Conservation (phyloP, 2,888 invertebrate genomes). For the Cephus runcator region DNA sequence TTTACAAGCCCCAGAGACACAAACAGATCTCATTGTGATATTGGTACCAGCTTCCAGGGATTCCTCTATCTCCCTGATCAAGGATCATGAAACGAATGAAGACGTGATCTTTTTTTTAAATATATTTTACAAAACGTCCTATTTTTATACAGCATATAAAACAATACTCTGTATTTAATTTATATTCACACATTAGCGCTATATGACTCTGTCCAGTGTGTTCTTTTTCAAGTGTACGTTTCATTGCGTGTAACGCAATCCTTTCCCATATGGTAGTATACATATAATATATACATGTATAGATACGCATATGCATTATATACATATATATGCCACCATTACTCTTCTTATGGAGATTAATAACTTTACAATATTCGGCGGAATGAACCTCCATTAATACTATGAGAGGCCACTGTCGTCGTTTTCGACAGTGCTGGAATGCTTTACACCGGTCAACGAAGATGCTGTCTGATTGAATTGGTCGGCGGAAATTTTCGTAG, state of each 20-base stretch:
- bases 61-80: neutral
- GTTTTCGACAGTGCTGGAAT: constrained; percentile 28
- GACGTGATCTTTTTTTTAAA: constrained; percentile 47
- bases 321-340: constrained; percentile 5
- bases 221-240: neutral
- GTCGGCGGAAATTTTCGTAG: constrained; percentile 40
- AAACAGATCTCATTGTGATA: neutral
- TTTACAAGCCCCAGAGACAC: neutral
- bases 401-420: constrained; percentile 50
- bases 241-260: neutral
- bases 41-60: neutral
- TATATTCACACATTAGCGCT: constrained; percentile 65
- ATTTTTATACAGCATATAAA: constrained; percentile 66
- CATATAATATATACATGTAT: constrained; percentile 33
- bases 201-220: constrained; percentile 53
- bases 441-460: constrained; percentile 26
- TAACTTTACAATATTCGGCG: constrained; percentile 61
- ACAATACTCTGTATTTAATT: constrained; percentile 65
- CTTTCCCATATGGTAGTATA: constrained; percentile 22
- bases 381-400: constrained; percentile 43
- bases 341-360: constrained; percentile 4
- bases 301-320: constrained; percentile 23
- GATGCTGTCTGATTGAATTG: constrained; percentile 44
- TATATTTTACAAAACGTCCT: constrained; percentile 65
- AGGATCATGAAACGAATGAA: neutral